phyloP scores from a whole-genome alignment of 2,797 vertebrate species.

The Galagoides demidoff region DNA sequence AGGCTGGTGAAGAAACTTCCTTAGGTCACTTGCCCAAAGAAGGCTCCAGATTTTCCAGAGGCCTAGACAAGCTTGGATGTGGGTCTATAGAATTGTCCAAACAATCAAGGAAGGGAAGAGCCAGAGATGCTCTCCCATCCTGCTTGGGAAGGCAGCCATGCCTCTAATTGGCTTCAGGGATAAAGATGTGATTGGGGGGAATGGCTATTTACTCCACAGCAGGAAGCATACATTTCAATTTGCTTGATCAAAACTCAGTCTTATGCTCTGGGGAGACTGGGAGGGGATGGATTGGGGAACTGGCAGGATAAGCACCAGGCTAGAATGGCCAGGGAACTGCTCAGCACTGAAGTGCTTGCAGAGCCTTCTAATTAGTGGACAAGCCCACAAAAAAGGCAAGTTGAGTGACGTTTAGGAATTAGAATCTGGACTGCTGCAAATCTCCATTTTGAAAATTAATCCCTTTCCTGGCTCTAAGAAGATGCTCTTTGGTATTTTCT shows the following conservation, averaged over 20 bases:
- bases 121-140: neutral
- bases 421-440: constrained; percentile 39
- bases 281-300: neutral
- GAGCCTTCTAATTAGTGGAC: constrained; percentile 72
- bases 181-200: constrained; percentile 66
- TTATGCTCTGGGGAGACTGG: neutral
- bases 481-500: constrained; percentile 40
- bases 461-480: constrained; percentile 61
- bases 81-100: neutral
- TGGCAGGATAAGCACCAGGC: constrained; percentile 47
- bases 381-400: constrained; percentile 60
- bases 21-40: neutral
- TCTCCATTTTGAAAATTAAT: constrained; percentile 61
- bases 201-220: constrained; percentile 67
- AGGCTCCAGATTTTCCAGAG: neutral
- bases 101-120: neutral
- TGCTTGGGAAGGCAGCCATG: constrained; percentile 36
- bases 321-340: neutral
- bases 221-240: constrained; percentile 71
- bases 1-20: neutral
- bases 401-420: constrained; percentile 48
- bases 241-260: constrained; percentile 64
- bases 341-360: constrained; percentile 70
- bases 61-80: neutral
- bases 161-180: constrained; percentile 61